These are phyloP conservation scores for Sebastes hubbsi DNA, from an alignment of 2,797 vertebrate genomes.

Conservation along the genomic window DNA sequence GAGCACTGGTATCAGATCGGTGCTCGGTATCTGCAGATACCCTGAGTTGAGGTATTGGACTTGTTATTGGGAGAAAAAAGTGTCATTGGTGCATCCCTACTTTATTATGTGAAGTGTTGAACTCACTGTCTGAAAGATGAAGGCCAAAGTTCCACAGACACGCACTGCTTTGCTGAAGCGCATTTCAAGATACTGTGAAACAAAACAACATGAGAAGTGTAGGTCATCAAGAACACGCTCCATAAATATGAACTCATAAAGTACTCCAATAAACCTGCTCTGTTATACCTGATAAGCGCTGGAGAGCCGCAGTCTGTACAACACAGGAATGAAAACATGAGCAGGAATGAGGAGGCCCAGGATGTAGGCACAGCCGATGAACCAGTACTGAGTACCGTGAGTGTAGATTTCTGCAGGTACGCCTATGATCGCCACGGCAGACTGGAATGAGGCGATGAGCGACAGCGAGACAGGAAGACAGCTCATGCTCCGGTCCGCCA, in stretches of 20 bases:
- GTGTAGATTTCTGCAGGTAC: constrained; percentile 90
- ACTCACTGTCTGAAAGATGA: constrained; percentile 96
- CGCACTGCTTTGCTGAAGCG: constrained; percentile 92
- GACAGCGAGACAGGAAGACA: constrained; percentile 92
- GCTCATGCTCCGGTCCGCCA: constrained; percentile 91
- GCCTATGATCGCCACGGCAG: constrained; percentile 92
- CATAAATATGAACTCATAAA: neutral
- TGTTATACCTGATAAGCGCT: constrained; percentile 90
- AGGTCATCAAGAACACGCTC: neutral
- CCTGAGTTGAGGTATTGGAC: neutral
- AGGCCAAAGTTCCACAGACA: constrained; percentile 91
- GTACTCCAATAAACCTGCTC: neutral
- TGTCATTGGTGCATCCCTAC: neutral
- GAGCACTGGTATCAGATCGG: neutral
- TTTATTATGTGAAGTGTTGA: neutral
- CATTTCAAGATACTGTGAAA: constrained; percentile 90
- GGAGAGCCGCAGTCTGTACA: constrained; percentile 91
- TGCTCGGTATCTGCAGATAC: neutral
- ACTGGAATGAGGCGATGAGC: constrained; percentile 95
- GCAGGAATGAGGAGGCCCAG: constrained; percentile 93
- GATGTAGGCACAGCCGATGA: constrained; percentile 92
- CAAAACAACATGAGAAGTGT: neutral
- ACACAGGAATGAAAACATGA: constrained; percentile 91
- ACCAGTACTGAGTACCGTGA: constrained; percentile 95
- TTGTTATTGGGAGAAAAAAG: neutral